Evolutionary conservation across 2,113 vertebrate genomes (phyloP), one percentile per base, ranked within the genome.

Genomic region (Colaptes auratus): DNA sequence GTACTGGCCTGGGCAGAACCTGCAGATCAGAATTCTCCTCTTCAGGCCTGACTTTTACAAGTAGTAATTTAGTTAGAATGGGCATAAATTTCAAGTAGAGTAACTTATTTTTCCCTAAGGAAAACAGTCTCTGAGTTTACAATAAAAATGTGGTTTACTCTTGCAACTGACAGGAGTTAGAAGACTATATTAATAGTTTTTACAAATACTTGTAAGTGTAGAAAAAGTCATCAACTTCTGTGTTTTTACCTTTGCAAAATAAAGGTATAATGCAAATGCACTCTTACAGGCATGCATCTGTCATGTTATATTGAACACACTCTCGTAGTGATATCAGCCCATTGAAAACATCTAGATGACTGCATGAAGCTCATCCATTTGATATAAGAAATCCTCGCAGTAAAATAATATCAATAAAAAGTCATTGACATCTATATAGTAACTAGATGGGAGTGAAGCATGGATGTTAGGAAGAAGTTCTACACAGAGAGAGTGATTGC

Each of bases 1-100:
- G 87, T 87, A 92, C 67, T 93, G 89, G 65, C 70, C 75, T 82
- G 75, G 72, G 64, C 60, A 84, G 59, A 85, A 67, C 39, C 60
- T 33, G 24, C 36, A 56, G 69, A 86, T 36, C 69, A 55, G 27
- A 28, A 28, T 81, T 74, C 64, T 83, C 50, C 36, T 89, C 63
- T 72, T 76, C 52, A 88, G 64, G 52, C 18, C 58, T 82, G 60
- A 58, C 39, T 85, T 77, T 82, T 89, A 80, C 17, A 52, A 77
- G 39, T 52, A 76, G 27, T 42, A 67, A 63, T 71, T 77, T 33
- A 63, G 5, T 63, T 91, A 88, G 42, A 82, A 55, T 46, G 74
- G 16, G 15, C 33, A n/a, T 69, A 18, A 84, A 58, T 10, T 70
- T 94, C 20, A 35, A 7, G 88, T 86, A 60, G 21, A 79, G 55